Conservation (phyloP, 2,113 vertebrate species). For the Genyomyrus donnyi region DNA sequence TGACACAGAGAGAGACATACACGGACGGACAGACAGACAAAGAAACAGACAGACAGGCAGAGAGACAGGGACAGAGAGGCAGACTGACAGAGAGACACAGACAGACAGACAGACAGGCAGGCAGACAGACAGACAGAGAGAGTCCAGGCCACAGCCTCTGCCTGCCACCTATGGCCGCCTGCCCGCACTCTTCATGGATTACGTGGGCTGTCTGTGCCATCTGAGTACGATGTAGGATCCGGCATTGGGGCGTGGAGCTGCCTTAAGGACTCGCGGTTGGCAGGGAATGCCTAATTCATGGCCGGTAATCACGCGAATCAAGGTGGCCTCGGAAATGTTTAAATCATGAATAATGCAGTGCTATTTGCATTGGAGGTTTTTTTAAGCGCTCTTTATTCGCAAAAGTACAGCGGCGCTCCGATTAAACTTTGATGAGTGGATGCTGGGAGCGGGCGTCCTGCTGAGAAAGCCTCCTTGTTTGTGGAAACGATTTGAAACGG, state of each 20-base stretch:
- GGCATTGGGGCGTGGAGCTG: constrained; percentile 91
- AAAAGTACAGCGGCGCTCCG: constrained; percentile 62
- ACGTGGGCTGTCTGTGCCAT: constrained; percentile 82
- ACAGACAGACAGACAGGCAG: background rate
- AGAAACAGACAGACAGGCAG: background rate
- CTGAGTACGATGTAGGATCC: constrained; percentile 93
- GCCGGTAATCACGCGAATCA: constrained; percentile 99
- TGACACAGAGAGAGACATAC: background rate
- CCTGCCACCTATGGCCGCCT: constrained; percentile 74
- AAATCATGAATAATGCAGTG: constrained; percentile 99
- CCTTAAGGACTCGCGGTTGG: constrained; percentile 98
- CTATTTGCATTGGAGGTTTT: constrained; percentile 99
- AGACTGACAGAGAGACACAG: background rate
- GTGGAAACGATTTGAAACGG: constrained; percentile 91
- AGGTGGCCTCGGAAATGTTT: constrained; percentile 99
- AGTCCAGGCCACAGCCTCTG: constrained; percentile 37
- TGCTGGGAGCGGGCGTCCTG: constrained; percentile 73
- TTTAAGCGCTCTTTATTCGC: constrained; percentile 99
- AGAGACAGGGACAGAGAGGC: background rate
- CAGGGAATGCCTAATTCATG: constrained; percentile 99
- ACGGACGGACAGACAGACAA: background rate
- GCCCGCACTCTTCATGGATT: constrained; percentile 80
- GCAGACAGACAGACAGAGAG: background rate
- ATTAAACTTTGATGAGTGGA: constrained; percentile 99
- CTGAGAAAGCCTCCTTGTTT: constrained; percentile 75